Evolutionary conservation across 2,797 vertebrate genomes (phyloP), one percentile per base, ranked within the genome.

Genomic region (Chromis chromis): DNA sequence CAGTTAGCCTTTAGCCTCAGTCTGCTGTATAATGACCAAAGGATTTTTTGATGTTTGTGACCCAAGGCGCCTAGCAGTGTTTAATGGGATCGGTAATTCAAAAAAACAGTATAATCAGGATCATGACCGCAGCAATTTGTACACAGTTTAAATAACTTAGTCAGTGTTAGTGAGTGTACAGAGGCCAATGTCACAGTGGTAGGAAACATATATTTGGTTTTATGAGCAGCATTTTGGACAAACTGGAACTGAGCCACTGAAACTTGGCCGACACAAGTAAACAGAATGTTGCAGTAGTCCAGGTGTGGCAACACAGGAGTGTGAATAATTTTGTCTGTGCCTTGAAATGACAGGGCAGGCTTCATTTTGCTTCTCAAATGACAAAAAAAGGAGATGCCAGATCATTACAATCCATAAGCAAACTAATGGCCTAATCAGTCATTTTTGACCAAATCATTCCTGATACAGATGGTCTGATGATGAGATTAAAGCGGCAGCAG

Each of bases 241-340:
- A 69, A 55, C 36, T 75, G 63, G 49, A 79, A 50, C 56, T 49
- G 21, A 65, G 64, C 66, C 58, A 69, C 11, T 46, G 25, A 70
- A 70, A 53, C 33, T 66, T 72, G 69, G 63, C 65, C 39, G 53
- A 54, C 27, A 48, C 46, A 11, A 70, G 44, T 27, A 65, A 52
- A 73, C 42, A 82, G 70, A 65, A 4, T 16, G 36, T 40, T 59
- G 58, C 33, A 19, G 42, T 16, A 46, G 48, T 55, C 17, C 49
- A 71, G 16, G 67, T 19, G 12, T 49, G 10, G 61, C 12, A 1
- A 62, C 22, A 62, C n/a, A 36, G 59, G 42, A 31, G 28, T 25
- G 52, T 59, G 49, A 50, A 65, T 57, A n/a, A 36, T 83, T 61
- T 62, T 44, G 22, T 55, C 27, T 54, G 3, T 59, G 48, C 71